Evolutionary conservation across 2,113 vertebrate genomes (phyloP).

Genomic region (Mixornis gularis): DNA sequence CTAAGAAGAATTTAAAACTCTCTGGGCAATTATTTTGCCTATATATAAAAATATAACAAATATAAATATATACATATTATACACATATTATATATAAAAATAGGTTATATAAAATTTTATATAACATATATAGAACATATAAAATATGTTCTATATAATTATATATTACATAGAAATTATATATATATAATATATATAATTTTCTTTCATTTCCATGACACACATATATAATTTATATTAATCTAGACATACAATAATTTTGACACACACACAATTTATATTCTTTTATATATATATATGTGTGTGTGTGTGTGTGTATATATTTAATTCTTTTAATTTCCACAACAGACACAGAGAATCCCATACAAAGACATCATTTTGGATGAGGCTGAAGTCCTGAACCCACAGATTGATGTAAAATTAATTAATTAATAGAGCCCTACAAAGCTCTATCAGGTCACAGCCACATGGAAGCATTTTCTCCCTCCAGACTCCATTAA

Average conservation of each 20-base stretch:
- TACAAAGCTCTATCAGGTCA: background rate
- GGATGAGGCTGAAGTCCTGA: background rate
- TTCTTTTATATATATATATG: too few species aligned
- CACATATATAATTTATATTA: background rate
- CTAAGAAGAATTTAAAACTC: background rate
- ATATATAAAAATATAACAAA: background rate
- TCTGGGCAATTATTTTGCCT: background rate
- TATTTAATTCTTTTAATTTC: too few species aligned
- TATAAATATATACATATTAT: background rate
- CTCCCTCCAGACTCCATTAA: background rate
- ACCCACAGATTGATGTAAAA: background rate
- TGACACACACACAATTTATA: background rate
- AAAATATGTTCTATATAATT: too few species aligned
- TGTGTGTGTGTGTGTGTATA: too few species aligned
- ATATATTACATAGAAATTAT: background rate
- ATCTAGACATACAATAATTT: background rate
- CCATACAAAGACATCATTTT: background rate
- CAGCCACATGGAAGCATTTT: background rate
- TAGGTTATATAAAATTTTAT: background rate
- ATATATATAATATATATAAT: background rate
- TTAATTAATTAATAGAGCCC: background rate
- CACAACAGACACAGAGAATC: background rate
- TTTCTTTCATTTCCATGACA: background rate
- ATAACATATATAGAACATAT: too few species aligned
- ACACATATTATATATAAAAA: too few species aligned